Percentiles rank a stretch among this genome's conserved stretches.
Conservation (phyloP, 1,140 invertebrate species). For the Drosophila pallidifrons region DNA sequence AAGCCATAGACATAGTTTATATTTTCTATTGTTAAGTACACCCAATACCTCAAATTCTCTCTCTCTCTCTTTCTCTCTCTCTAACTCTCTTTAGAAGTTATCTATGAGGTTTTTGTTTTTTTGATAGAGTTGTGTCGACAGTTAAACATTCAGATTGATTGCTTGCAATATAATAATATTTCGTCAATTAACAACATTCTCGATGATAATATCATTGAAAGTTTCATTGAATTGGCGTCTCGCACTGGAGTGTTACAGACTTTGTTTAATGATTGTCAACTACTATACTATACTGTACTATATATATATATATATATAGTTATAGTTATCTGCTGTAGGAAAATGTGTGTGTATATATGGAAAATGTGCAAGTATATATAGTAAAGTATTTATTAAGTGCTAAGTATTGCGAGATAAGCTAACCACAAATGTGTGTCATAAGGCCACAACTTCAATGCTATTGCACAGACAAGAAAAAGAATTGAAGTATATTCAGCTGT, state of each 20-base stretch:
- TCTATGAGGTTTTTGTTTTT: background rate
- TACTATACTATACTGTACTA: background rate
- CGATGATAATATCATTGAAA: conserved; percentile 36
- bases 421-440: conserved; percentile 81
- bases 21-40: conserved; percentile 35
- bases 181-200: background rate
- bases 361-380: conserved; percentile 10
- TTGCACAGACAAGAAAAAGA: conserved; percentile 56
- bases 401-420: conserved; percentile 64
- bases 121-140: background rate
- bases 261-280: conserved; percentile 49
- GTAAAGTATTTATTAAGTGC: conserved; percentile 26
- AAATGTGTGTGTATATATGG: conserved; percentile 14
- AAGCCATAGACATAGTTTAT: conserved; percentile 35
- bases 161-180: background rate
- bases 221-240: conserved; percentile 37
- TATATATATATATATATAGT: background rate
- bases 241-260: conserved; percentile 31
- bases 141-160: conserved; percentile 3
- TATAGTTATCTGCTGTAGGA: conserved; percentile 38
- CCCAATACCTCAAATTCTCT: conserved; percentile 5
- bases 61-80: background rate
- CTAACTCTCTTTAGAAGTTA: background rate
- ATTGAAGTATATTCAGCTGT: conserved; percentile 16
- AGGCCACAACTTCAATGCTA: conserved; percentile 81